phyloP scores from a whole-genome alignment of 2,888 invertebrate species.

The Brachyptera putata region DNA sequence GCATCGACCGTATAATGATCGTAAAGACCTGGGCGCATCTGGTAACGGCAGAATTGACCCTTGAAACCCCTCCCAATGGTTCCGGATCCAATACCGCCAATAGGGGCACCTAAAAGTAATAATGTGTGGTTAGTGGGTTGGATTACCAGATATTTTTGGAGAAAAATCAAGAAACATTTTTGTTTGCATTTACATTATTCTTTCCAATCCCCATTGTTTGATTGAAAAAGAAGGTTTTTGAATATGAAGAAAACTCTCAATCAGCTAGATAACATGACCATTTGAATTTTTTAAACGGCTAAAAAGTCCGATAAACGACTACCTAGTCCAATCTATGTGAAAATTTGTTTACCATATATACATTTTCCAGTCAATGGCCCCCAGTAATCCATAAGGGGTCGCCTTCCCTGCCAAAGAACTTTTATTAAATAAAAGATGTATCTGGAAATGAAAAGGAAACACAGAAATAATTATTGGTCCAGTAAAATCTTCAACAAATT shows the following conservation, averaged over 20 bases:
- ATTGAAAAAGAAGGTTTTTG: too few species aligned
- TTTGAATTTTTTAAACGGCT: too few species aligned
- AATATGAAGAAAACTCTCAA: too few species aligned
- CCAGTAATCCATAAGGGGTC: conserved; percentile 76
- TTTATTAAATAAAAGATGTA: conserved; percentile 68
- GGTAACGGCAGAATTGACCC: conserved; percentile 91
- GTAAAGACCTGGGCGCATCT: conserved; percentile 84
- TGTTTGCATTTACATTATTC: too few species aligned
- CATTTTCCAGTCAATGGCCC: conserved; percentile 66
- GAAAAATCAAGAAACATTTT: too few species aligned
- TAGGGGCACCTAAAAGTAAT: conserved; percentile 67
- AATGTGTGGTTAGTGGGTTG: background rate
- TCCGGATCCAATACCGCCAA: conserved; percentile 77
- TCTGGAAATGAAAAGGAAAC: conserved; percentile 49
- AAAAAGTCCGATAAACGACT: too few species aligned
- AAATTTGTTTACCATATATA: conserved; percentile 78
- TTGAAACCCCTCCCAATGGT: conserved; percentile 87
- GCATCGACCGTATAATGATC: conserved; percentile 78
- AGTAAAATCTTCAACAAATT: too few species aligned
- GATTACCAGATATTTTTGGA: too few species aligned
- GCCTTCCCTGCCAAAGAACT: conserved; percentile 57
- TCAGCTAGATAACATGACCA: too few species aligned
- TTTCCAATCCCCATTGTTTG: too few species aligned
- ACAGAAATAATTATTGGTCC: background rate
- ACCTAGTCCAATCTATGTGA: too few species aligned